Conservation (phyloP, 2,888 invertebrate genomes). For the Drosophila conformis region DNA sequence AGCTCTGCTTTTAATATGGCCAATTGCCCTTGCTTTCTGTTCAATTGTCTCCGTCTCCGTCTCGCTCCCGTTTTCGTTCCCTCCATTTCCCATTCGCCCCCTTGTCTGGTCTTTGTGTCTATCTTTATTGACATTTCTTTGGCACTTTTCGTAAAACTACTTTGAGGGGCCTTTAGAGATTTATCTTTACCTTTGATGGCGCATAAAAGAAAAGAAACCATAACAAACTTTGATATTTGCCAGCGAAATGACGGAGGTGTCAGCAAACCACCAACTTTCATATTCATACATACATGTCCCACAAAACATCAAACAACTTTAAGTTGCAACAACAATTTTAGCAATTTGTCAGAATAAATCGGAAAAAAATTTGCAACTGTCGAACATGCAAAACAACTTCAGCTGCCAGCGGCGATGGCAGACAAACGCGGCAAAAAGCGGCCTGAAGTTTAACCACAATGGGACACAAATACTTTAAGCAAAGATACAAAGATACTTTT, state of each 20-base stretch:
- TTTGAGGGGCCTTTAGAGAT: constrained; percentile 55
- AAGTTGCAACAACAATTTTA: constrained; percentile 17
- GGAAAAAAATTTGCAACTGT: constrained; percentile 25
- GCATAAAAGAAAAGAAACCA: constrained; percentile 39
- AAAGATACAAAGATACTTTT: background rate
- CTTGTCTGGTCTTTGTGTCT: constrained; percentile 1
- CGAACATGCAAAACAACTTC: constrained; percentile 48
- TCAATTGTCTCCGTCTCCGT: background rate
- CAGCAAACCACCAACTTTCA: constrained; percentile 8
- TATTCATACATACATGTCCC: background rate
- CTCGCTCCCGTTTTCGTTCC: background rate
- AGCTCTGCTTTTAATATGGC: constrained; percentile 56
- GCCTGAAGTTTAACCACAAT: constrained; percentile 8
- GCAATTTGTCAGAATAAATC: constrained; percentile 3
- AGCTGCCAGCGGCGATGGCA: constrained; percentile 25
- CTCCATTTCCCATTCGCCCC: background rate
- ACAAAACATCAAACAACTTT: constrained; percentile 12
- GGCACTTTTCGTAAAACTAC: constrained; percentile 67
- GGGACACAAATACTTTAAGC: background rate
- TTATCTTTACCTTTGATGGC: constrained; percentile 51
- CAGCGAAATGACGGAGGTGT: constrained; percentile 47
- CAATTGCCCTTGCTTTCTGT: constrained; percentile 40
- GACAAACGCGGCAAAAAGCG: background rate
- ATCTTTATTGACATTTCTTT: constrained; percentile 62
- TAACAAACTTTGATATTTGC: constrained; percentile 42